phyloP scores from a whole-genome alignment of 2,113 vertebrate species.

The Tonatia bakeri region DNA sequence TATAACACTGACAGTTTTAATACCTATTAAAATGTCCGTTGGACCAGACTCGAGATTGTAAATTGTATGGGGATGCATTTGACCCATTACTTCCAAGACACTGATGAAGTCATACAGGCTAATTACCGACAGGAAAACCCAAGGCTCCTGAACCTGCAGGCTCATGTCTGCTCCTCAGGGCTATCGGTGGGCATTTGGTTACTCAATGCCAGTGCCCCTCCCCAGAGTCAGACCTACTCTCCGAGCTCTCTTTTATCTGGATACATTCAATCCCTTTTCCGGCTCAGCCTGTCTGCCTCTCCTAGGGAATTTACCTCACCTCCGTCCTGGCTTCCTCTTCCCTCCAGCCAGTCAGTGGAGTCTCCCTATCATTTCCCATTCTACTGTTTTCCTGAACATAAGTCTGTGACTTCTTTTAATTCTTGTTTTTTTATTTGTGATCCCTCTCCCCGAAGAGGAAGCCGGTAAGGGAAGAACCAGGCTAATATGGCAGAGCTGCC shows the following conservation, averaged over 20 bases:
- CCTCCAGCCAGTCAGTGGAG: background rate
- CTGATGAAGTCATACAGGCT: background rate
- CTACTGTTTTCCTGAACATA: background rate
- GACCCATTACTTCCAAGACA: background rate
- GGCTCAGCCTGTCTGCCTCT: background rate
- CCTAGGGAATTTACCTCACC: background rate
- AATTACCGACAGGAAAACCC: background rate
- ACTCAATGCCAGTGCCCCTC: background rate
- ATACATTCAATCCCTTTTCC: background rate
- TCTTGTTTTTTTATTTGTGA: background rate
- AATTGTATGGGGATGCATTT: background rate
- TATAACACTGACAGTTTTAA: background rate
- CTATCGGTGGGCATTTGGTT: background rate
- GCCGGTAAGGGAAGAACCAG: fast-evolving
- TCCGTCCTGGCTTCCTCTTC: background rate
- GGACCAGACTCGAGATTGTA: background rate
- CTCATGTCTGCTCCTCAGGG: background rate
- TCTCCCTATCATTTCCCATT: background rate
- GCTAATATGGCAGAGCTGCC: background rate
- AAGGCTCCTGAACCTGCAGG: background rate
- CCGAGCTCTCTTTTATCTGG: background rate
- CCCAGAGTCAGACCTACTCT: background rate
- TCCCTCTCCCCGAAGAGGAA: background rate
- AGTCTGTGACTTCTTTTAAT: background rate
- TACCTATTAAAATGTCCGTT: background rate